Evolutionary conservation across 2,113 vertebrate genomes (phyloP).

Genomic region (Mystacornis crossleyi): DNA sequence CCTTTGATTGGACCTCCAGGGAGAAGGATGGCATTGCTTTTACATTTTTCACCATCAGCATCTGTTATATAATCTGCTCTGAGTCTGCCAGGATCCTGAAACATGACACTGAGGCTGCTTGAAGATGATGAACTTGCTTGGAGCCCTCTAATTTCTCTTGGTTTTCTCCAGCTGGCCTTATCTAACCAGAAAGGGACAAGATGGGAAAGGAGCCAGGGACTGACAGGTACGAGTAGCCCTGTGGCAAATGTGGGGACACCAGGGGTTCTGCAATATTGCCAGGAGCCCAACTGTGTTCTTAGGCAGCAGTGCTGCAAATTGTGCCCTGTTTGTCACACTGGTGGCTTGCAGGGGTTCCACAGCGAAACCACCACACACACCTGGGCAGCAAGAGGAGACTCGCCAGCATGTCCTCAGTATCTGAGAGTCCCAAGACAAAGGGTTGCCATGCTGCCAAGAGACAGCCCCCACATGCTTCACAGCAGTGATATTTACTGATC

Average conservation of each 20-base stretch:
- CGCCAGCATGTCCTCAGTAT: not conserved
- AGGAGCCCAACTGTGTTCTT: not conserved
- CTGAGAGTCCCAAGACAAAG: not conserved
- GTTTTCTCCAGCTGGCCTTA: not conserved
- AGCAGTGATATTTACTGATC: not conserved
- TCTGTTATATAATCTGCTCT: not conserved
- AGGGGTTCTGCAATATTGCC: rapidly evolving
- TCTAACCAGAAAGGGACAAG: rapidly evolving
- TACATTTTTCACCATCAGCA: not conserved
- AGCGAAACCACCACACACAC: rapidly evolving
- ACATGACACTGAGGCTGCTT: not conserved
- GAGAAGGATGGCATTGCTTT: not conserved
- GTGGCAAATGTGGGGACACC: rapidly evolving
- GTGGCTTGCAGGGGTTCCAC: not conserved
- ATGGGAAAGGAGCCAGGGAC: not conserved
- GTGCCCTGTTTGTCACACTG: rapidly evolving
- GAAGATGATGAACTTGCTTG: not conserved
- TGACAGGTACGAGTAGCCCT: not conserved
- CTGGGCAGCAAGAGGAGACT: not conserved
- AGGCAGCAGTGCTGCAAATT: not conserved
- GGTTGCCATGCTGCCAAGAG: not conserved
- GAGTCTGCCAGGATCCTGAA: not conserved
- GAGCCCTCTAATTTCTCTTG: not conserved
- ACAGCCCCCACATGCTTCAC: rapidly evolving
- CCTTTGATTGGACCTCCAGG: not conserved